Conservation (phyloP, 2,797 vertebrate species). For the Denticeps clupeoides region DNA sequence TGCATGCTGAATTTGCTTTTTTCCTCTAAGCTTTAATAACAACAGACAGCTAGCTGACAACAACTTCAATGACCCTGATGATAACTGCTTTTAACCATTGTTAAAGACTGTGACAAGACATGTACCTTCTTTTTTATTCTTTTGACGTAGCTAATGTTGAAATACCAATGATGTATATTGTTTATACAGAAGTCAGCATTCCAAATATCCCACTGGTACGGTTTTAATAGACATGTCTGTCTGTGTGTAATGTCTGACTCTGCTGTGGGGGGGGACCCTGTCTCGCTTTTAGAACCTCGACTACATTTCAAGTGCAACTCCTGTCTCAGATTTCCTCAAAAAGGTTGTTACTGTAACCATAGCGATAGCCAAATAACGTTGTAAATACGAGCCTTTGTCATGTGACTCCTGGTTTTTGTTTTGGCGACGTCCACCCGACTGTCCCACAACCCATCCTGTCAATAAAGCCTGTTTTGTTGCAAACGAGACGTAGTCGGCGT, state of each 20-base stretch:
- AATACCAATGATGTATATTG: constrained; percentile 73
- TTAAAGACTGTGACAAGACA: constrained; percentile 64
- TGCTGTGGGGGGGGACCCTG: constrained; percentile 39
- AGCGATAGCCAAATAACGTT: constrained; percentile 76
- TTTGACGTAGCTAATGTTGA: constrained; percentile 68
- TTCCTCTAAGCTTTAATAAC: constrained; percentile 80
- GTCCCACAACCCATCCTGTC: constrained; percentile 63
- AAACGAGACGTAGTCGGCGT: constrained; percentile 30
- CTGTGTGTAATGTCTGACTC: constrained; percentile 43
- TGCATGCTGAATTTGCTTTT: constrained; percentile 77
- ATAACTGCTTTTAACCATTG: constrained; percentile 41
- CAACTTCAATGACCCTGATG: constrained; percentile 1
- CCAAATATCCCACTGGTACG: constrained; percentile 66
- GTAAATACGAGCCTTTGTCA: constrained; percentile 73
- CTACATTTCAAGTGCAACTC: constrained; percentile 60
- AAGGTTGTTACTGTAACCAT: constrained; percentile 58
- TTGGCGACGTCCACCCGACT: constrained; percentile 41
- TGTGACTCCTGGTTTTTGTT: constrained; percentile 67
- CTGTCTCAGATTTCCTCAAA: constrained; percentile 47
- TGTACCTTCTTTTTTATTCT: constrained; percentile 60
- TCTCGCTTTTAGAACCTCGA: constrained; percentile 48
- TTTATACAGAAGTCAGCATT: constrained; percentile 78
- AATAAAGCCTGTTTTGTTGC: constrained; percentile 75
- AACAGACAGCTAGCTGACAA: constrained; percentile 68
- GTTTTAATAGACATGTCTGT: constrained; percentile 31